Evolutionary conservation across 2,888 invertebrate genomes (phyloP).

Genomic region (Rhingia rostrata): DNA sequence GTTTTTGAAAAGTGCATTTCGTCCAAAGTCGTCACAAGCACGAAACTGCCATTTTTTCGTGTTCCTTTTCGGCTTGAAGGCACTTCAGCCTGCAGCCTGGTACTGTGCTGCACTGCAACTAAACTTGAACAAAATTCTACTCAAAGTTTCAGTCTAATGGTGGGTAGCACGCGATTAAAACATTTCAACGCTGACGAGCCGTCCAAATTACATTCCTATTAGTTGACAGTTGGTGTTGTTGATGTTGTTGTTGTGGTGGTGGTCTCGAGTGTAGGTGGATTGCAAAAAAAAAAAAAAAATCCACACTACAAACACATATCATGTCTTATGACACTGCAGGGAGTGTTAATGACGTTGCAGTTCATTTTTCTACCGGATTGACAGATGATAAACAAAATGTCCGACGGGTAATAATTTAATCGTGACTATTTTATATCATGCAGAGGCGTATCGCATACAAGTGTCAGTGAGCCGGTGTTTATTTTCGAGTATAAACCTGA

Average conservation of each 20-base stretch:
- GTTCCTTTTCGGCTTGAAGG: conserved; percentile 15
- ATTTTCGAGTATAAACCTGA: too few species aligned
- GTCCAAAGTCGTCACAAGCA: conserved; percentile 32
- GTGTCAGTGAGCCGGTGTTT: too few species aligned
- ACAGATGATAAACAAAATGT: conserved; percentile 48
- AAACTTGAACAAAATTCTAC: conserved; percentile 43
- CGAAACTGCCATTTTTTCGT: conserved; percentile 39
- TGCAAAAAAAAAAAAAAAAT: conserved; percentile 8
- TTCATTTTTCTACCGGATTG: conserved; percentile 30
- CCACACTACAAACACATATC: conserved; percentile 16
- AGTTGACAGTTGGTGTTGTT: conserved; percentile 50
- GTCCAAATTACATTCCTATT: conserved; percentile 55
- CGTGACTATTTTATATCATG: neutral
- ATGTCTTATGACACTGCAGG: conserved; percentile 47
- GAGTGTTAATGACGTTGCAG: conserved; percentile 57
- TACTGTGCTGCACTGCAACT: conserved; percentile 53
- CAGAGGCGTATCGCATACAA: too few species aligned
- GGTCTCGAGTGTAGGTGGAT: neutral
- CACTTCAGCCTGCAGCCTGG: conserved; percentile 44
- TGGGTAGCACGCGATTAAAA: conserved; percentile 64
- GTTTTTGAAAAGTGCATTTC: conserved; percentile 53
- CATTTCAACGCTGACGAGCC: conserved; percentile 55
- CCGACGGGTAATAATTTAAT: conserved; percentile 20
- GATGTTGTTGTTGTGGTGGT: conserved; percentile 11
- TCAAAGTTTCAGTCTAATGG: conserved; percentile 54